Percentiles rank a stretch among this genome's conserved stretches.
These are phyloP conservation scores for Microcebus tavaratra DNA, from an alignment of 2,113 vertebrate genomes.

Conservation along the genomic window DNA sequence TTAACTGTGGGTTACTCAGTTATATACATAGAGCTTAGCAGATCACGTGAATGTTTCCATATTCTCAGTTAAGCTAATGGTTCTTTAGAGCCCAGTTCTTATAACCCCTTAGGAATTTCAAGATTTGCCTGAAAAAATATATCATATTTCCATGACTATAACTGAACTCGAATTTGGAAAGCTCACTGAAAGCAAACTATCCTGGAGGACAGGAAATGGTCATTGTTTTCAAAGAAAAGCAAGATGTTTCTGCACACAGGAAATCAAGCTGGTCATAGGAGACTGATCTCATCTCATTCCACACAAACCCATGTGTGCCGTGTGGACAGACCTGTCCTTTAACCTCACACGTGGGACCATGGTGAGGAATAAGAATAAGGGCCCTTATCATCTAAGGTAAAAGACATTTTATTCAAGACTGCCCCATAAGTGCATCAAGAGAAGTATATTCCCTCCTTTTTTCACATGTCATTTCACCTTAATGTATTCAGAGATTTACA, in stretches of 20 bases:
- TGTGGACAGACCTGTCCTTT: neutral
- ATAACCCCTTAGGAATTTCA: constrained; percentile 67
- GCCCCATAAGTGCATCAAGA: constrained; percentile 12
- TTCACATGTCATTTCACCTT: constrained; percentile 63
- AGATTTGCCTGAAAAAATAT: constrained; percentile 73
- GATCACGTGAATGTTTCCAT: constrained; percentile 67
- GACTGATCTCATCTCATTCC: neutral
- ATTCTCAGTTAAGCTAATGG: constrained; percentile 65
- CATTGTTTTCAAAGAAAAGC: constrained; percentile 71
- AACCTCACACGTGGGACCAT: neutral
- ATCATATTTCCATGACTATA: constrained; percentile 76
- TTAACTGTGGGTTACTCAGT: constrained; percentile 69
- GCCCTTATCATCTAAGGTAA: neutral
- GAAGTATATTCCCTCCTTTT: neutral
- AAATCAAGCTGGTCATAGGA: constrained; percentile 26
- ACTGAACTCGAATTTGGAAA: constrained; percentile 65
- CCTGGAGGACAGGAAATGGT: constrained; percentile 66
- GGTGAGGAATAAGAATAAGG: neutral
- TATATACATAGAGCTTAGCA: constrained; percentile 57
- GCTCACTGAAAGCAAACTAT: constrained; percentile 64
- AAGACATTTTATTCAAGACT: constrained; percentile 51
- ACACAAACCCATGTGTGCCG: neutral
- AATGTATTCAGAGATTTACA: constrained; percentile 48
- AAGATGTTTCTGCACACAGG: constrained; percentile 9
- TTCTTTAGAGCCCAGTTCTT: constrained; percentile 68